A percentile compares a stretch with the other conserved stretches of the same genome.
These are phyloP conservation scores for Sphyrna mokarran DNA, from an alignment of 2,113 vertebrate genomes.

Conservation along the genomic window DNA sequence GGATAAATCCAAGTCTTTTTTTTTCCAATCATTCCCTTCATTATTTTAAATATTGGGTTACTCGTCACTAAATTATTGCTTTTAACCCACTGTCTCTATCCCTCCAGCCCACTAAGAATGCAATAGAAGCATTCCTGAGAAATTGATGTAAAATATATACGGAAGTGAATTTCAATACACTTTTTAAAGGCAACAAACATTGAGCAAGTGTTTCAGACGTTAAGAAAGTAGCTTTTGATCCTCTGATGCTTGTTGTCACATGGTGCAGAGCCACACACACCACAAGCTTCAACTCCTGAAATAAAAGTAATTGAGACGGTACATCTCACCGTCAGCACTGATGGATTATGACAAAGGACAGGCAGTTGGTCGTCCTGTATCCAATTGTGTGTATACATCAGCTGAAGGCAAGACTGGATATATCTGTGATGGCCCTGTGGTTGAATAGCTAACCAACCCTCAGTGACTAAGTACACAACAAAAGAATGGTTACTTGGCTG, in stretches of 20 bases:
- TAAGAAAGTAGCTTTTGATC: background rate
- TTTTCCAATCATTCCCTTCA: background rate
- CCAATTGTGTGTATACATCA: background rate
- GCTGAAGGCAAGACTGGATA: background rate
- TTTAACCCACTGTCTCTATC: background rate
- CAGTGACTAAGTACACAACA: background rate
- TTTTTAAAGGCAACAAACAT: background rate
- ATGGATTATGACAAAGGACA: background rate
- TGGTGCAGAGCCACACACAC: background rate
- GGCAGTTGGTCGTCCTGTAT: background rate
- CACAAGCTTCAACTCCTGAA: background rate
- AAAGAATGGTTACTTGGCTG: background rate
- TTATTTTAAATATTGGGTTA: background rate
- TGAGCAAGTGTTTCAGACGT: background rate
- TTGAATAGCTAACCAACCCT: background rate
- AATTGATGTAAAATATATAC: background rate
- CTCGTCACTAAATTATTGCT: background rate
- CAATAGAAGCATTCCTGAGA: background rate
- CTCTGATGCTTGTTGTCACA: background rate
- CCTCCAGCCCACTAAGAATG: background rate
- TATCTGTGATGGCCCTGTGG: background rate
- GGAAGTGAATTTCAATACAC: background rate
- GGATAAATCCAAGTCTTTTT: background rate
- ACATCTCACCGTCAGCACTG: background rate
- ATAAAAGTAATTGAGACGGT: background rate